Evolutionary conservation across 2,113 vertebrate genomes (phyloP), one percentile per base, ranked within the genome.

Genomic region (Atherinomorus stipes): DNA sequence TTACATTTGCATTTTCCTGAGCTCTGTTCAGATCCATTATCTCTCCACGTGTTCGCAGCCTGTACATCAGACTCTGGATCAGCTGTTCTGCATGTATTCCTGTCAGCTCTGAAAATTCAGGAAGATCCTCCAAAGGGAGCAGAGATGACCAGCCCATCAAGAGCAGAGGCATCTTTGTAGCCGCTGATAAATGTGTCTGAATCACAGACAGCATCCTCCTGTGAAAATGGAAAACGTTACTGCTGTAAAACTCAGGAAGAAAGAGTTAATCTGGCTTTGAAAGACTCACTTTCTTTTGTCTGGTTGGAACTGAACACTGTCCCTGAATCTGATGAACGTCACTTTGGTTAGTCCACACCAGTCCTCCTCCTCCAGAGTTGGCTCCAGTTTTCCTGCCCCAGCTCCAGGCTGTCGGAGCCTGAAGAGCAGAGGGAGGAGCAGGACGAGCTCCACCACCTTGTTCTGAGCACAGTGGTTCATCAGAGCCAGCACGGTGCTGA

Each of bases 391-490:
- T 1, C 2, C 4, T 1, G 85, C 75, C 0, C 60, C 57, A 8
- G 54, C 83, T 31, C 66, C 85, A 0, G 76, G 70, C 2, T 78
- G 71, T 34, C 75, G 52, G 61, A 93, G 59, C 6, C 21, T 61
- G 69, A 91, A 50, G 25, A 94, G 88, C 40, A 91, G 85, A 21
- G 92, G 93, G 25, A 93, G 52, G 18, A 94, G 90, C 56, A 93
- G 76, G 15, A 92, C 61, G 1, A 91, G 8, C 85, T 94, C 93
- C 0, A 81, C 31, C 74, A 94, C 58, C 23, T 0, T 0, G 0
- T 0, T 0, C 28, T 18, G 19, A 1, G 4, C 45, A 28, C 91
- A 93, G 8, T 0, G 0, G 79, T 87, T 92, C 1, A 94, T 89
- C 72, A 94, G 57, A 51, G 62, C 91, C 11, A 79, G 0, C 44